A percentile compares a stretch with the other conserved stretches of the same genome.
Conservation (phyloP, 2,113 vertebrate genomes). For the Nyctibius bracteatus region DNA sequence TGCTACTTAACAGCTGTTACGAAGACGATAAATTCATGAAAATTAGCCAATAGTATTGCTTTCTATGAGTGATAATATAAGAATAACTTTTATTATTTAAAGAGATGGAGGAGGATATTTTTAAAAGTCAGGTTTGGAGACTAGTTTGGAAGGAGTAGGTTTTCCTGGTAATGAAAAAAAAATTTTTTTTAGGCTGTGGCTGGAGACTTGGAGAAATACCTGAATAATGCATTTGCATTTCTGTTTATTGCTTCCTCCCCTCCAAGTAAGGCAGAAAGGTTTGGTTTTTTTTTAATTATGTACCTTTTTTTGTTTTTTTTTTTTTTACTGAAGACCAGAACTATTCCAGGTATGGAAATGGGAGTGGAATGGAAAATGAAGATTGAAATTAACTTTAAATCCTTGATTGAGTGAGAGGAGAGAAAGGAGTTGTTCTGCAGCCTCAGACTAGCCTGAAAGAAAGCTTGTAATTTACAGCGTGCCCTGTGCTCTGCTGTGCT, state of each 20-base stretch:
- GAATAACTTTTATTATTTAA: not conserved
- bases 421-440: not conserved
- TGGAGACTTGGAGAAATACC: not conserved
- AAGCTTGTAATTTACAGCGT: not conserved
- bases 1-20: not conserved
- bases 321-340: not conserved
- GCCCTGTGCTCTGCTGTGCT: not conserved
- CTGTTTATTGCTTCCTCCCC: not conserved
- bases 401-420: not conserved
- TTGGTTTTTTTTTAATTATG: not conserved
- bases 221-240: not conserved
- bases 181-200: not conserved
- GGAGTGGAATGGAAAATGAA: not conserved
- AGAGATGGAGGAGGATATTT: not conserved
- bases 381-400: not conserved
- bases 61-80: not conserved
- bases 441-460: not conserved
- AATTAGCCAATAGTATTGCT: not conserved
- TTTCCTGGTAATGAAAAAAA: not conserved
- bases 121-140: not conserved
- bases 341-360: not conserved
- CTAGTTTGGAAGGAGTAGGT: not conserved
- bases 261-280: not conserved
- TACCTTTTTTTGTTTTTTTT: not conserved
- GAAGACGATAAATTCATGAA: not conserved